These are phyloP conservation scores for sheep (Ovis aries) DNA, from an alignment of 2,113 vertebrate genomes.

Conservation along the genomic window DNA sequence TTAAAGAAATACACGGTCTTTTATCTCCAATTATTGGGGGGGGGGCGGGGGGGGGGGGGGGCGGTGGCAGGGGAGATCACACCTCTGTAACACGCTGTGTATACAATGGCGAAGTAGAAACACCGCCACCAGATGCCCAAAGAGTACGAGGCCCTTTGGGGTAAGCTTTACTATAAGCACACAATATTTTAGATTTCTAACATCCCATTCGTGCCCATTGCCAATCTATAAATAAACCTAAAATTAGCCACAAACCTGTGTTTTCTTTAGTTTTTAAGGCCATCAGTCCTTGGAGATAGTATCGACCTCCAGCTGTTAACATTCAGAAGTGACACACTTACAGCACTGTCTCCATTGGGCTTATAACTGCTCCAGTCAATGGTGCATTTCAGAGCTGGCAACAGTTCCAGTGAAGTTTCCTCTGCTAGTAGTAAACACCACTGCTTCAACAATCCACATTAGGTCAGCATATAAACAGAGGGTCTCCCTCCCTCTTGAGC, in stretches of 20 bases:
- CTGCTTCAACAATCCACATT: conserved; percentile 22
- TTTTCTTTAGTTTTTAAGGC: conserved; percentile 47
- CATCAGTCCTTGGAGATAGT: background rate
- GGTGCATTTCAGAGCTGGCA: background rate
- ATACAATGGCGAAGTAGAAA: background rate
- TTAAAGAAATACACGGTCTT: background rate
- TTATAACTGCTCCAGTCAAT: background rate
- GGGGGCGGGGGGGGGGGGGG: rapidly evolving
- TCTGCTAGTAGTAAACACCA: conserved; percentile 28
- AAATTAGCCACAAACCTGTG: conserved; percentile 11
- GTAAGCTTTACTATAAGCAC: background rate
- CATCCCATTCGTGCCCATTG: background rate
- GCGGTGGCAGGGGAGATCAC: rapidly evolving
- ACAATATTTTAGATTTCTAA: conserved; percentile 11
- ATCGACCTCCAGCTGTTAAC: background rate
- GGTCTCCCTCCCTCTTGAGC: background rate
- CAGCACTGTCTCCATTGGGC: background rate
- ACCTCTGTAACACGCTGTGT: background rate
- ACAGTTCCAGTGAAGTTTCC: conserved; percentile 27
- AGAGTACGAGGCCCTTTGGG: background rate
- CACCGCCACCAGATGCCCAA: background rate
- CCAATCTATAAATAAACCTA: conserved; percentile 11
- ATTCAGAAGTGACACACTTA: background rate
- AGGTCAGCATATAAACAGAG: conserved; percentile 1
- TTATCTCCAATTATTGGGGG: background rate